Base-by-base conservation (phyloP, 2,113 vertebrate genomes). In the Percina caprodes region DNA sequence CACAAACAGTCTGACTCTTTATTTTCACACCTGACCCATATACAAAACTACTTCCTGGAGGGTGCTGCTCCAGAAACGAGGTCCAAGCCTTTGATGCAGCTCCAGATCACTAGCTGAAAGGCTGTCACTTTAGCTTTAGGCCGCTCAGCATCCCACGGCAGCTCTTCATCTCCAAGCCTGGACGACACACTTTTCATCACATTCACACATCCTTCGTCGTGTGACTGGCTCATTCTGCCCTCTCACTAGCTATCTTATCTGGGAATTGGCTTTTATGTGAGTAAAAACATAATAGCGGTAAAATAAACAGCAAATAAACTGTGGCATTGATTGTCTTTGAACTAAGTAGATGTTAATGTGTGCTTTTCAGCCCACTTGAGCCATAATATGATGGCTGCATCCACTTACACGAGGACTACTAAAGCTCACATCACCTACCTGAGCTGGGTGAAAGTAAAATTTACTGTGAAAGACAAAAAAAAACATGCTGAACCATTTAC, bases 401-500 rank as follows among this genome's bases (percentile, higher is more conserved):
- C 61, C 49, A 87, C 72, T 80, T 61, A 61, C 68, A 83, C 14
- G 1, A 56, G 59, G 54, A 83, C 80, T 62, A 68, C 55, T 72
- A 49, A 89, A 77, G 70, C 60, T 67, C 26, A 46, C 58, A 83
- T 82, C 77, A 56, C 63, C 70, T 74, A 60, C 73, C 59, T 68
- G 49, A 68, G 61, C 49, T 60, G 69, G 62, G 46, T 58, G 46
- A 87, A 80, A 90, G 65, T 70, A 21, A 84, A 89, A 93, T 93
- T 85, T 86, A 92, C 84, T 92, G 82, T 83, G 85, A 91, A 88
- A 89, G 86, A 91, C 84, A 89, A 92, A 85, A 89, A 87, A 94
- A 30, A 94, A 92, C 93, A 95, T 88, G 92, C 92, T 93, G 94
- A 94, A 95, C 95, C 96, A 95, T 97, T 97, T 97, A 96, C 95